A percentile compares a stretch with the other conserved stretches of the same genome.
Conservation (phyloP, 2,888 invertebrate genomes). For the Belgica antarctica region DNA sequence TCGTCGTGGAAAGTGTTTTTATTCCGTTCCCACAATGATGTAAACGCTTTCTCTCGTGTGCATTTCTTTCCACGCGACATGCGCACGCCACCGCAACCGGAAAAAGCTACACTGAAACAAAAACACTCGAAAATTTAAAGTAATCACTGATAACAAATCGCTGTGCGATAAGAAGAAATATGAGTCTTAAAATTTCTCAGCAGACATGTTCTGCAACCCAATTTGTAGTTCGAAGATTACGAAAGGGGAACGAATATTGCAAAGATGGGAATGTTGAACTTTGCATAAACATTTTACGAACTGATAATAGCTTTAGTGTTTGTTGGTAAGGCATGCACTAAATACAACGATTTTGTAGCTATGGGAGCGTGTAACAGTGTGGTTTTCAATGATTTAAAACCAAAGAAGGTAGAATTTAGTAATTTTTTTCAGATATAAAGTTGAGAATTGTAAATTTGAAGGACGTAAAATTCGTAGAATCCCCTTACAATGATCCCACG, state of each 20-base stretch:
- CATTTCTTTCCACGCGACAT: neutral
- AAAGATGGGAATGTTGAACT: neutral
- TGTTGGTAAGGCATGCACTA: neutral
- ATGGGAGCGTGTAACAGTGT: neutral
- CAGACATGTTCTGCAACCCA: constrained; percentile 4
- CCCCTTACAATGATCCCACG: too few species aligned
- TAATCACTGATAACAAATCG: constrained; percentile 5
- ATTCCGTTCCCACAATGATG: too few species aligned
- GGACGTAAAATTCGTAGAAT: too few species aligned
- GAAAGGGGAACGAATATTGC: neutral
- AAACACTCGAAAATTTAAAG: neutral
- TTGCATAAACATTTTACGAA: neutral
- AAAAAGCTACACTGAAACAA: too few species aligned
- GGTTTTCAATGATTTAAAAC: too few species aligned
- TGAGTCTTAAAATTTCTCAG: constrained; percentile 9
- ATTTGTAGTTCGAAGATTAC: constrained; percentile 11
- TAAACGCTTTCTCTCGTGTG: too few species aligned
- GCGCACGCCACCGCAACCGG: too few species aligned
- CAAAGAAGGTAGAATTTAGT: too few species aligned
- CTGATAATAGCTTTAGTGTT: neutral
- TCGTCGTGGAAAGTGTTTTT: neutral
- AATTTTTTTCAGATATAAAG: too few species aligned
- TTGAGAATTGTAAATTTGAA: too few species aligned
- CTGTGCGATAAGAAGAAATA: neutral
- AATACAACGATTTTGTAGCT: neutral